Conservation (phyloP, 2,888 invertebrate genomes). For the Synergus umbraculus region DNA sequence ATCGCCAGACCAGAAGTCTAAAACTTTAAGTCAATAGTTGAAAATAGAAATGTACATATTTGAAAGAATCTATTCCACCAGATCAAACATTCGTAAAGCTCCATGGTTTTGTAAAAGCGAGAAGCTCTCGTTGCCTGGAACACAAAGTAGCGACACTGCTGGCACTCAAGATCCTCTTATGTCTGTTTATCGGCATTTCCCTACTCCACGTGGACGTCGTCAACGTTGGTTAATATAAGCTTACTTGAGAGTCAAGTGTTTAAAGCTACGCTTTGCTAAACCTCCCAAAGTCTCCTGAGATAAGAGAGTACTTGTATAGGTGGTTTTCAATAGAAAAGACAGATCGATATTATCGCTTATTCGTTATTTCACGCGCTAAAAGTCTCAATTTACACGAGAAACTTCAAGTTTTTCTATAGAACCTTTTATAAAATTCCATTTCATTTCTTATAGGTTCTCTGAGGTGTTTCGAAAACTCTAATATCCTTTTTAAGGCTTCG, state of each 20-base stretch:
- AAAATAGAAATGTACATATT: background rate
- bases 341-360: background rate
- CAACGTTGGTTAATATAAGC: constrained; percentile 18
- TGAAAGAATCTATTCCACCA: background rate
- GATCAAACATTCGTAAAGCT: background rate
- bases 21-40: no score
- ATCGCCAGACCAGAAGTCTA: no score
- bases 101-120: constrained; percentile 14
- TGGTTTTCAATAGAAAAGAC: background rate
- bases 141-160: constrained; percentile 41
- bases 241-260: constrained; percentile 26
- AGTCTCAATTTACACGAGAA: background rate
- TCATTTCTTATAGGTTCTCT: no score
- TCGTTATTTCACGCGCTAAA: background rate
- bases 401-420: no score
- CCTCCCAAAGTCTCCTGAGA: background rate
- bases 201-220: constrained; percentile 14
- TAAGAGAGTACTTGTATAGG: background rate
- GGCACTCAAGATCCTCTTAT: constrained; percentile 47
- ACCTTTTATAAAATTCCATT: no score
- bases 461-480: no score
- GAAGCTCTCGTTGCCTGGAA: constrained; percentile 27
- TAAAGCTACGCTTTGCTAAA: constrained; percentile 26
- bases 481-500: no score
- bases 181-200: constrained; percentile 48